Percentiles rank a stretch among this genome's conserved stretches.
These are phyloP conservation scores for Caenorhabditis remanei DNA, from an alignment of 1,140 invertebrate genomes.

Conservation along the genomic window DNA sequence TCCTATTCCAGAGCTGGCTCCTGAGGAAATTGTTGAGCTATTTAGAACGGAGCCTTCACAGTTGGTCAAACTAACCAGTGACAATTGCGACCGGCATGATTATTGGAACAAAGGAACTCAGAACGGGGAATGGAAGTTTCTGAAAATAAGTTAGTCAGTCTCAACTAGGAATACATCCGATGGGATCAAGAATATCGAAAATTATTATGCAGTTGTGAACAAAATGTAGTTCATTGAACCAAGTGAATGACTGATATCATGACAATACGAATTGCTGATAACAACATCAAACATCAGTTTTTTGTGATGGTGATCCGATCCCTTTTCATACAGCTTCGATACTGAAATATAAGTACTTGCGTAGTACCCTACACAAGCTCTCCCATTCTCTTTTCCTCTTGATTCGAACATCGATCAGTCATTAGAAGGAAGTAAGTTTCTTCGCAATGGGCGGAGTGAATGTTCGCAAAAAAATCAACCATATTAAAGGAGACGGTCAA, in stretches of 20 bases:
- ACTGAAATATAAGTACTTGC: too few species aligned
- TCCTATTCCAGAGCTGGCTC: constrained; percentile 89
- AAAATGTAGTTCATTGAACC: too few species aligned
- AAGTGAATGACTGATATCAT: too few species aligned
- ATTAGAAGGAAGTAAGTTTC: not conserved
- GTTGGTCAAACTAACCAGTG: not conserved
- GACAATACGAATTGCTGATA: not conserved
- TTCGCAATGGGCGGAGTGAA: not conserved
- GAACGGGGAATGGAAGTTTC: too few species aligned
- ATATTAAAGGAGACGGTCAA: not conserved
- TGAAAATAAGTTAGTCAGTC: not conserved
- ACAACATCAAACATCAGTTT: constrained; percentile 26
- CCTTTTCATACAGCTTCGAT: too few species aligned
- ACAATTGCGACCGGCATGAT: constrained; percentile 12
- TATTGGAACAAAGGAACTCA: not conserved
- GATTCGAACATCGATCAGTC: constrained; percentile 14
- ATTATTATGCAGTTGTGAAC: too few species aligned
- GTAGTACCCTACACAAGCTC: too few species aligned
- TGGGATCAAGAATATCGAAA: too few species aligned
- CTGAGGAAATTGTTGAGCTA: constrained; percentile 78
- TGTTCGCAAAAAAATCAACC: constrained; percentile 14
- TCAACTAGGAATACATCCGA: too few species aligned
- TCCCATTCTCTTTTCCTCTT: not conserved
- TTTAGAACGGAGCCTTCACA: not conserved
- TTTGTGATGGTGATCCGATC: too few species aligned